Evolutionary conservation across 2,113 vertebrate genomes (phyloP).

Genomic region (Neomonachus schauinslandi): DNA sequence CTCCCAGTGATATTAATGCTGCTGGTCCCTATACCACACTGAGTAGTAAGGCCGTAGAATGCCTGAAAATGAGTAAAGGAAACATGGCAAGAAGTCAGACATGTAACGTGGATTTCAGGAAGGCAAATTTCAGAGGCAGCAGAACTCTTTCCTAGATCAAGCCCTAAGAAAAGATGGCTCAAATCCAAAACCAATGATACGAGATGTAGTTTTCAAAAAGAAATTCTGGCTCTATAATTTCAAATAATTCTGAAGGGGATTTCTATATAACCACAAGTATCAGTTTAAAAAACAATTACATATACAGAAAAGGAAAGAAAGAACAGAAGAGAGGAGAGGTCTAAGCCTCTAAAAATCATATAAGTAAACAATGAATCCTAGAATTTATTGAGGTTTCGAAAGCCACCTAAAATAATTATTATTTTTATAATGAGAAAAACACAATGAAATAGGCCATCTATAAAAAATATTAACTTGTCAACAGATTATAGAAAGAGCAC

Average conservation of each 20-base stretch:
- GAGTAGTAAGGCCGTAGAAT: neutral
- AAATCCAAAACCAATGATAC: neutral
- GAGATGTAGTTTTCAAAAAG: neutral
- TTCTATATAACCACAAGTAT: neutral
- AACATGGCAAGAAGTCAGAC: neutral
- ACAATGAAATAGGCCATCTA: neutral
- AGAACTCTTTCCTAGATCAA: neutral
- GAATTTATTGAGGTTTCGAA: neutral
- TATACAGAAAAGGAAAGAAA: slow-evolving; percentile 13
- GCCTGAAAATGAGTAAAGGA: neutral
- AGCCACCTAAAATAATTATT: neutral
- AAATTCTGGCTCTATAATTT: neutral
- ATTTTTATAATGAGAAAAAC: neutral
- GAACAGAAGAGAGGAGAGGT: neutral
- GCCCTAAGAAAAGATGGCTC: neutral
- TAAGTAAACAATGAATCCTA: neutral
- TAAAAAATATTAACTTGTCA: neutral
- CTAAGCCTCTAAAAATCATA: neutral
- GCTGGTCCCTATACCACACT: neutral
- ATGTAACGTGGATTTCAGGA: neutral
- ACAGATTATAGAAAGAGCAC: neutral
- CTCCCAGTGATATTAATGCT: neutral
- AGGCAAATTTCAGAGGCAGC: neutral
- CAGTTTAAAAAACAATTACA: neutral
- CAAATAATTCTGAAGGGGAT: neutral